phyloP scores from a whole-genome alignment of 1,140 invertebrate species.

The Leucophenga varia region DNA sequence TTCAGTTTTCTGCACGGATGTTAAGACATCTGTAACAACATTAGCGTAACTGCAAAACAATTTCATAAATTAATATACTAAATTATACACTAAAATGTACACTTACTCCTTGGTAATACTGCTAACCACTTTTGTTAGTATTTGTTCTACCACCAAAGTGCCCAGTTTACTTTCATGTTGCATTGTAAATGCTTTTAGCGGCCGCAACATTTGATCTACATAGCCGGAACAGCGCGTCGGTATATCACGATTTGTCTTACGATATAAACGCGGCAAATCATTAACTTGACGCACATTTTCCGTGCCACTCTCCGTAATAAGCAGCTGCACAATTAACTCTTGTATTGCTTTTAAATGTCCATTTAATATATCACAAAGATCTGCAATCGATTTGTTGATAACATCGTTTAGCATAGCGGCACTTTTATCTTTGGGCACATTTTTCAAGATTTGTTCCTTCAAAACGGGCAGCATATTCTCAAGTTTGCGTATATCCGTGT shows the following conservation, averaged over 20 bases:
- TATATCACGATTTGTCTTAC: slow-evolving; percentile 87
- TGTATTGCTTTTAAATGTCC: slow-evolving; percentile 28
- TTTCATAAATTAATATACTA: no score
- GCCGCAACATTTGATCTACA: slow-evolving; percentile 68
- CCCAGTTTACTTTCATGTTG: slow-evolving; percentile 61
- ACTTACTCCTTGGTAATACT: slow-evolving; percentile 70
- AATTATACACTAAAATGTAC: no score
- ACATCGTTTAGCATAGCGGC: slow-evolving; percentile 26
- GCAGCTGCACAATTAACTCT: slow-evolving; percentile 29
- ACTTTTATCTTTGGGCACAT: slow-evolving; percentile 20
- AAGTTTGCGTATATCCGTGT: slow-evolving; percentile 38
- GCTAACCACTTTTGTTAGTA: slow-evolving; percentile 63
- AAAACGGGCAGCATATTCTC: slow-evolving; percentile 26
- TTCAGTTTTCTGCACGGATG: slow-evolving; percentile 91
- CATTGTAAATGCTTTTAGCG: slow-evolving; percentile 64
- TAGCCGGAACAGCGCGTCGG: slow-evolving; percentile 79
- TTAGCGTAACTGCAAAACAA: slow-evolving; percentile 71
- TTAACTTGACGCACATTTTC: slow-evolving; percentile 64
- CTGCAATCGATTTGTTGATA: slow-evolving; percentile 30
- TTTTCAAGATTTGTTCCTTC: slow-evolving; percentile 24
- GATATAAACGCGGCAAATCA: slow-evolving; percentile 89
- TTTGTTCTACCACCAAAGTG: slow-evolving; percentile 59
- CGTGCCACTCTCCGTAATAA: slow-evolving; percentile 39
- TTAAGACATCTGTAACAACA: slow-evolving; percentile 83
- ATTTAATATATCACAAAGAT: slow-evolving; percentile 22